These are phyloP conservation scores for Zosterops japonicus DNA, from an alignment of 2,113 vertebrate species.

Conservation along the genomic window DNA sequence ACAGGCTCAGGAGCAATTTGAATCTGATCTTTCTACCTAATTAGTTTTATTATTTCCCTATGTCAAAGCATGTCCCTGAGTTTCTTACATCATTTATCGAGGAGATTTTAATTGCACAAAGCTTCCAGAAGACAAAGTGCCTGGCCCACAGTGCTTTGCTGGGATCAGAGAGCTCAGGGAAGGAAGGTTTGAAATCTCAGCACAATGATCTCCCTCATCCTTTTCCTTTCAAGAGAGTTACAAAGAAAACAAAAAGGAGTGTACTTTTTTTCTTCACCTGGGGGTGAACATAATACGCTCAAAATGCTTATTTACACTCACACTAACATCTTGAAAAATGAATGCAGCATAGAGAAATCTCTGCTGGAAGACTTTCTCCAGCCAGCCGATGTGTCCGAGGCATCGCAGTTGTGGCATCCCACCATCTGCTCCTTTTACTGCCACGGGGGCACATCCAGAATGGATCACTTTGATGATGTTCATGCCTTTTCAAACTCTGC, in stretches of 20 bases:
- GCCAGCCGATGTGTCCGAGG: background rate
- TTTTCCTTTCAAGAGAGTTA: background rate
- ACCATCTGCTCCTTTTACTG: slow-evolving; percentile 5
- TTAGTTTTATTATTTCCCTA: slow-evolving; percentile 42
- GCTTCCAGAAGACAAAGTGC: background rate
- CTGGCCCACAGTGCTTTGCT: background rate
- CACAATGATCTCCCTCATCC: background rate
- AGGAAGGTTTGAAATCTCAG: background rate
- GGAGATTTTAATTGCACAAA: slow-evolving; percentile 1
- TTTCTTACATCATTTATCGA: slow-evolving; percentile 15
- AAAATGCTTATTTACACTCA: slow-evolving; percentile 44
- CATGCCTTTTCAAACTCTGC: background rate
- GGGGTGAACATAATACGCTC: background rate
- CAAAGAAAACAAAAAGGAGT: background rate
- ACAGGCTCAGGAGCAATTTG: slow-evolving; percentile 24
- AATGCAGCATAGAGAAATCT: slow-evolving; percentile 7
- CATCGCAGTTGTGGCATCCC: background rate
- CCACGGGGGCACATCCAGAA: background rate
- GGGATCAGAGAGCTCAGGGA: background rate
- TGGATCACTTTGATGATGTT: background rate
- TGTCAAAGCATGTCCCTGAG: slow-evolving; percentile 8
- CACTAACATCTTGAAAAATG: slow-evolving; percentile 36
- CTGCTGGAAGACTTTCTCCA: slow-evolving; percentile 25
- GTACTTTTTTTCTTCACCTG: background rate
- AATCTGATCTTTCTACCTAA: slow-evolving; percentile 31